Conservation (phyloP, 2,797 vertebrate species). For the Enteromius anoplus region DNA sequence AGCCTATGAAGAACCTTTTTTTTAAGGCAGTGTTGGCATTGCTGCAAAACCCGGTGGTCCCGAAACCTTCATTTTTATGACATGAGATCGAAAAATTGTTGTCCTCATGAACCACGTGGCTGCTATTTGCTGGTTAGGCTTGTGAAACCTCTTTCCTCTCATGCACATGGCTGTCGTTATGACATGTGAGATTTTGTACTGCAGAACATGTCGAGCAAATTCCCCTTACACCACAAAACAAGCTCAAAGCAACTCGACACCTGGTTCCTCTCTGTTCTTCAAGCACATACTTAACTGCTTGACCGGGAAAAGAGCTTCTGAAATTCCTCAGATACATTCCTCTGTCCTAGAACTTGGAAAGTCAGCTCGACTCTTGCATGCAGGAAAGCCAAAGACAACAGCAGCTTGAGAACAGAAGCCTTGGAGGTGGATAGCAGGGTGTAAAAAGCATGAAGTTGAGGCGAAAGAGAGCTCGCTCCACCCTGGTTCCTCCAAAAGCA, state of each 20-base stretch:
- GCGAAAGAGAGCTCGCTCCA: constrained; percentile 64
- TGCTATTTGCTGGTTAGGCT: constrained; percentile 10
- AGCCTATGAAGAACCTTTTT: not conserved
- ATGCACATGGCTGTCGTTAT: constrained; percentile 24
- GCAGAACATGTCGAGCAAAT: constrained; percentile 48
- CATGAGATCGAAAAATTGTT: not conserved
- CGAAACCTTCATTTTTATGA: not conserved
- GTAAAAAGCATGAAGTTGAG: constrained; percentile 49
- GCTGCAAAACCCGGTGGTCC: not conserved
- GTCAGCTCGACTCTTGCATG: constrained; percentile 8
- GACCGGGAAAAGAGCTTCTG: constrained; percentile 36
- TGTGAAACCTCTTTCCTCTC: constrained; percentile 18
- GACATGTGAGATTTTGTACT: constrained; percentile 11
- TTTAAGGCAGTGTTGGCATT: not conserved
- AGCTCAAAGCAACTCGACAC: constrained; percentile 49
- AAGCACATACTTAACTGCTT: constrained; percentile 36
- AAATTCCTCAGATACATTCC: constrained; percentile 44
- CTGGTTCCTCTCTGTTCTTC: constrained; percentile 35
- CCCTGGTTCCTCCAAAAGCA: constrained; percentile 73
- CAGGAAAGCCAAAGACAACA: constrained; percentile 58
- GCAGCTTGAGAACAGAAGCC: constrained; percentile 53
- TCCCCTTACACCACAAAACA: constrained; percentile 37
- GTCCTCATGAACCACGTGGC: constrained; percentile 5
- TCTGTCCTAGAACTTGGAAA: constrained; percentile 22
- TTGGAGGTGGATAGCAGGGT: constrained; percentile 47